A percentile compares a stretch with the other conserved stretches of the same genome.
These are phyloP conservation scores for Gulo gulo DNA, from an alignment of 2,113 vertebrate genomes.

Conservation along the genomic window DNA sequence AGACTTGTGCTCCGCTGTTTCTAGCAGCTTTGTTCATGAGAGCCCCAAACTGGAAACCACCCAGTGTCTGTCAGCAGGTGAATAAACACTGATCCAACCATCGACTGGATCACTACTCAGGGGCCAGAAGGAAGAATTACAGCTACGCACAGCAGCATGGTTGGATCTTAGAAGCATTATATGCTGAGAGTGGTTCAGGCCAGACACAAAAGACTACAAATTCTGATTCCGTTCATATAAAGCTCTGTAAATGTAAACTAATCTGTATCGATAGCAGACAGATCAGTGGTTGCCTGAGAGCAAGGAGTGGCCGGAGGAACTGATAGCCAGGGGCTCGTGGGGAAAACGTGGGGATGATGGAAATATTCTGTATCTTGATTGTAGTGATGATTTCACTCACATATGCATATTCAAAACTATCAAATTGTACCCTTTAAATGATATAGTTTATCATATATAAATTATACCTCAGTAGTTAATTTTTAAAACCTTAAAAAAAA, in stretches of 20 bases:
- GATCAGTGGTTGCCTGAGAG: background rate
- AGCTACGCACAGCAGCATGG: background rate
- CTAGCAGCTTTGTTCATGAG: background rate
- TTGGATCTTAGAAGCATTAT: background rate
- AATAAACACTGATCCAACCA: background rate
- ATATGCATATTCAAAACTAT: background rate
- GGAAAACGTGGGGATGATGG: background rate
- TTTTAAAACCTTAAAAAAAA: background rate
- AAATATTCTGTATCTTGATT: background rate
- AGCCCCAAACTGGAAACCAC: background rate
- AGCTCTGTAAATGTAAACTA: background rate
- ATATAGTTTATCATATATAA: background rate
- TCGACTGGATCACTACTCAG: background rate
- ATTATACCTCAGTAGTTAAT: background rate
- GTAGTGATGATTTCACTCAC: background rate
- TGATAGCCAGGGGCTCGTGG: background rate
- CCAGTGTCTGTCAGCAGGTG: background rate
- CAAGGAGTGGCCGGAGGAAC: background rate
- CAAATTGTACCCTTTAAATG: background rate
- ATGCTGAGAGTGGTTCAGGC: background rate
- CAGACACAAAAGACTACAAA: background rate
- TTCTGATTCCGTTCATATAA: background rate
- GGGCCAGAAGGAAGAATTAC: background rate
- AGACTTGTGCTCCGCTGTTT: background rate
- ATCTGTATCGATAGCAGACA: background rate